These are phyloP conservation scores for Linyphia triangularis DNA, from an alignment of 2,888 invertebrate species.

Conservation along the genomic window DNA sequence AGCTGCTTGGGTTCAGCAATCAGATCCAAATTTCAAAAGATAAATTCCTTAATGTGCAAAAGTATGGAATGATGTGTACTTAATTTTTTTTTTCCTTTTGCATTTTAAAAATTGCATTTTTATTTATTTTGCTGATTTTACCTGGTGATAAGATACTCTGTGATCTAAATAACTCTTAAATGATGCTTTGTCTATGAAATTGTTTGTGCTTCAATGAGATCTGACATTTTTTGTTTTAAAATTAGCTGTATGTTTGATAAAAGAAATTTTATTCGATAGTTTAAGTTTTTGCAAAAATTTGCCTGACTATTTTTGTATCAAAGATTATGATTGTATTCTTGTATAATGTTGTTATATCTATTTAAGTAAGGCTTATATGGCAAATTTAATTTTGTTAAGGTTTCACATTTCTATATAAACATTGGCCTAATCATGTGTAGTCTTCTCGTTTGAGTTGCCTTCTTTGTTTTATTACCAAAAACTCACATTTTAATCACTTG, in stretches of 20 bases:
- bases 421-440: background rate
- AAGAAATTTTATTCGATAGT: conserved; percentile 17
- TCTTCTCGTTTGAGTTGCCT: background rate
- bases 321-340: conserved; percentile 22
- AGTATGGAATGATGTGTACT: conserved; percentile 48
- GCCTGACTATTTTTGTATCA: conserved; percentile 1
- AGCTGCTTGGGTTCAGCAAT: background rate
- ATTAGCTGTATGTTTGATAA: background rate
- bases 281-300: conserved; percentile 1
- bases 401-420: background rate
- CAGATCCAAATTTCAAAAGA: background rate
- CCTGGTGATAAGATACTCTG: conserved; percentile 68
- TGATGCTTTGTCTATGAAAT: conserved; percentile 9
- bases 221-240: conserved; percentile 6
- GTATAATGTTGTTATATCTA: conserved; percentile 17
- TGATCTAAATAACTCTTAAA: conserved; percentile 39
- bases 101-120: conserved; percentile 41
- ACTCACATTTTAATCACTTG: background rate
- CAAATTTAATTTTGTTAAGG: conserved; percentile 28
- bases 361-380: background rate
- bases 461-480: background rate
- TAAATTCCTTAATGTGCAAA: background rate
- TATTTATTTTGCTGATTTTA: conserved; percentile 30
- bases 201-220: conserved; percentile 22
- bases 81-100: conserved; percentile 57